Evolutionary conservation across 2,797 vertebrate species (phyloP), one percentile per base, ranked within the genome.

Genomic region (Pipistrellus kuhlii): DNA sequence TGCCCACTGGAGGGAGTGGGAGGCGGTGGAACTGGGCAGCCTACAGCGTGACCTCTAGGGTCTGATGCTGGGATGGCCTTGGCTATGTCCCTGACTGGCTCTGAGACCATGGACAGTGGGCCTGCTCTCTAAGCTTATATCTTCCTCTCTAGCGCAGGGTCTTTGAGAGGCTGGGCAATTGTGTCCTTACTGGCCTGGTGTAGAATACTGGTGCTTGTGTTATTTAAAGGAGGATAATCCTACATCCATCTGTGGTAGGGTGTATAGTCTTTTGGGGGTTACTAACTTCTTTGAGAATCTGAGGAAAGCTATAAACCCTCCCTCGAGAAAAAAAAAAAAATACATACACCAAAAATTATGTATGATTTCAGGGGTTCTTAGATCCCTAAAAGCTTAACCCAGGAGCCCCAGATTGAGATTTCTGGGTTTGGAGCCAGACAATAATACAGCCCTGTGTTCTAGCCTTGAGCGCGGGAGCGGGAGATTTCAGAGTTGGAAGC

Each of bases 241-340:
- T 41, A 32, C 51, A 41, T 64, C 80, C 62, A 51, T 64, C 59
- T 48, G 71, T 8, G 46, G 46, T 18, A 27, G 3, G 27, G 25
- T 10, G 12, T 8, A 10, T 0, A 38, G 78, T 69, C 35, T 82
- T 57, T 21, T 30, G 3, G 44, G 21, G 12, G 20, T 76, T 71
- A 84, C 30, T 66, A 59, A 64, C 38, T 38, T 53, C 76, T 80
- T 59, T 85, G 55, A 88, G 68, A 66, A 81, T 64, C 11, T 27
- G 38, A 94, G 76, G 46, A 73, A 87, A 82, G 32, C 32, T 82
- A 55, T 68, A 38, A 78, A 85, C 27, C 32, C 68, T 88, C 48
- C 15, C 38, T 41, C 38, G 6, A 41, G 38, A 7, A 41, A 7
- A 41, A 41, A 41, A 41, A 7, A 41, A 92, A 75, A 41, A 17